Evolutionary conservation across 2,888 invertebrate genomes (phyloP).

Genomic region (Drosophila ustulata): DNA sequence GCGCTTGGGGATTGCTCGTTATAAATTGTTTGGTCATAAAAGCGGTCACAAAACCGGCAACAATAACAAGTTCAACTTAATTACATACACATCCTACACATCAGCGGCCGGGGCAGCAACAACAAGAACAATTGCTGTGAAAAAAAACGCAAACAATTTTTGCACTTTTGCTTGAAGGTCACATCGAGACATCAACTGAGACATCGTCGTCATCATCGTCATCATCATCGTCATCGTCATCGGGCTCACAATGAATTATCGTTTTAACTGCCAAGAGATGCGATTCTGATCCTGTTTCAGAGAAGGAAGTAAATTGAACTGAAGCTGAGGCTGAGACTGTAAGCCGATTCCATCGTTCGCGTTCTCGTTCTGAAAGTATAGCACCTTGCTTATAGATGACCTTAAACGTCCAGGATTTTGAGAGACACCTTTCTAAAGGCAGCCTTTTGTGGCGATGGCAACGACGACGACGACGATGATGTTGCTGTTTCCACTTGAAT

Average conservation of each 20-base stretch:
- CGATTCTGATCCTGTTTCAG: conserved; percentile 48
- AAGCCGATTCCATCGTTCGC: conserved; percentile 24
- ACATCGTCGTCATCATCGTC: conserved; percentile 13
- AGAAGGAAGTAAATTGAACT: conserved; percentile 44
- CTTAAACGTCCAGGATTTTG: conserved; percentile 68
- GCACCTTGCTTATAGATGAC: conserved; percentile 51
- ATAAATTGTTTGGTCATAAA: conserved; percentile 63
- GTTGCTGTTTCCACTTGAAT: conserved; percentile 49
- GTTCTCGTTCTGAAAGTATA: conserved; percentile 16
- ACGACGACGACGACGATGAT: conserved; percentile 21
- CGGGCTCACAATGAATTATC: conserved; percentile 53
- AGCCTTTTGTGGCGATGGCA: conserved; percentile 44
- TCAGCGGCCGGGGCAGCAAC: conserved; percentile 17
- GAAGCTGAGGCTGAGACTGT: conserved; percentile 1
- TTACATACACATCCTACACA: conserved; percentile 75
- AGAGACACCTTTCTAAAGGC: conserved; percentile 63
- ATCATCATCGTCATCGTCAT: conserved; percentile 9
- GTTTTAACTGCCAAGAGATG: conserved; percentile 38
- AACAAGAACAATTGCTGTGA: conserved; percentile 28
- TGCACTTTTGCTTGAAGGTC: conserved; percentile 73
- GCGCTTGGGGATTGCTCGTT: conserved; percentile 22
- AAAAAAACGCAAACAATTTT: conserved; percentile 51
- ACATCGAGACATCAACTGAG: conserved; percentile 33
- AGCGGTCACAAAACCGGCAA: conserved; percentile 49
- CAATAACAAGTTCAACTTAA: conserved; percentile 74